These are phyloP conservation scores for Diplodus puntazzo DNA, from an alignment of 2,797 vertebrate species.

Conservation along the genomic window DNA sequence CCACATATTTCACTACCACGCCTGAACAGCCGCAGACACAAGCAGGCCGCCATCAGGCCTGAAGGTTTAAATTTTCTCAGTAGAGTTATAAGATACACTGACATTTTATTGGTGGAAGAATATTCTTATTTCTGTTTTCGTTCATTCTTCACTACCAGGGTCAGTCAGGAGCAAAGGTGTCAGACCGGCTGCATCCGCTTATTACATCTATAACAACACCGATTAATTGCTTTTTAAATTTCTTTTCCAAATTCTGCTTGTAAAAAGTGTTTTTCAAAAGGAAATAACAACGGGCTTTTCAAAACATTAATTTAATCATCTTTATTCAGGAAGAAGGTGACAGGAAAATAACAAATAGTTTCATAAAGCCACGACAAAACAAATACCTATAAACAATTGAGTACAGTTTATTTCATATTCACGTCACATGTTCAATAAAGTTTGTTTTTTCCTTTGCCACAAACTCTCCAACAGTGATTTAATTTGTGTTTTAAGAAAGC, in stretches of 20 bases:
- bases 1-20: background rate
- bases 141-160: background rate
- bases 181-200: background rate
- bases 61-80: background rate
- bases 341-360: constrained; percentile 17
- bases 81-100: background rate
- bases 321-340: constrained; percentile 59
- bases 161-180: background rate
- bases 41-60: constrained; percentile 6
- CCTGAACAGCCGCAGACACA: background rate
- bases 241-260: background rate
- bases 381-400: constrained; percentile 9
- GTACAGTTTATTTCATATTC: constrained; percentile 1
- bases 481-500: background rate
- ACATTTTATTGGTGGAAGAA: background rate
- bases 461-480: constrained; percentile 17
- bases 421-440: background rate
- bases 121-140: background rate
- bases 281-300: constrained; percentile 18
- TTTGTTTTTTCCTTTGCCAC: background rate
- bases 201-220: background rate
- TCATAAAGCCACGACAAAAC: constrained; percentile 1
- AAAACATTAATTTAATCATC: constrained; percentile 31
- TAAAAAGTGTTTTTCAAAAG: background rate
- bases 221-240: background rate